A percentile compares a stretch with the other conserved stretches of the same genome.
These are phyloP conservation scores for Epinotia ramella DNA, from an alignment of 2,888 invertebrate species.

Conservation along the genomic window DNA sequence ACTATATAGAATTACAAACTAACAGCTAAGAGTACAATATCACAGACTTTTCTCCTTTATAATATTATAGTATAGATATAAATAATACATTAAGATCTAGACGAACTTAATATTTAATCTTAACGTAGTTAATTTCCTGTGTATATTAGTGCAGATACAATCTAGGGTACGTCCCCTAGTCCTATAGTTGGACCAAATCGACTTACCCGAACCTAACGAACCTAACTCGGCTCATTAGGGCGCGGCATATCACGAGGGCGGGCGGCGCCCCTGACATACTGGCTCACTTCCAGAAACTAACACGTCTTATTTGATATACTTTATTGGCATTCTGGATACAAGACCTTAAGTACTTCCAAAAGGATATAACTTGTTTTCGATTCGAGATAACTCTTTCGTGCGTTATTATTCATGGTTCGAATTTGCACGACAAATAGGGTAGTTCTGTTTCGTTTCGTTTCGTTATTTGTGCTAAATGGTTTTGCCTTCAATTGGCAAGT, in stretches of 20 bases:
- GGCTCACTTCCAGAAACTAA: conserved; percentile 52
- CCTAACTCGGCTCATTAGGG: conserved; percentile 59
- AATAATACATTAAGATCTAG: background rate
- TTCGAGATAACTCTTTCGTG: too few species aligned
- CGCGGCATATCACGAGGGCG: conserved; percentile 62
- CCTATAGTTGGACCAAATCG: conserved; percentile 16
- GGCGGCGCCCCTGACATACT: conserved; percentile 68
- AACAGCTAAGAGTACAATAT: too few species aligned
- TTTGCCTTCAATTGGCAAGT: too few species aligned
- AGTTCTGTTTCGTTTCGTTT: too few species aligned
- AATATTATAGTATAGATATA: too few species aligned
- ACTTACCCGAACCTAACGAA: conserved; percentile 22
- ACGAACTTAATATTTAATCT: background rate
- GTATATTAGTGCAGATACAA: conserved; percentile 4
- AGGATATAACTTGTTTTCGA: too few species aligned
- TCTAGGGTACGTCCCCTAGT: conserved; percentile 1
- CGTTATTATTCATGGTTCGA: too few species aligned
- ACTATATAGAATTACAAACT: too few species aligned
- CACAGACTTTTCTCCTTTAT: too few species aligned
- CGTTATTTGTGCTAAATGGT: too few species aligned
- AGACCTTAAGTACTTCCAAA: too few species aligned
- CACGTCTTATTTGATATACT: background rate
- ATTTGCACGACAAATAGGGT: too few species aligned
- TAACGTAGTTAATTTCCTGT: background rate
- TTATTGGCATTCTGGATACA: background rate